Conservation (phyloP, 1,140 invertebrate species). For the Leguminivora glycinivorella region DNA sequence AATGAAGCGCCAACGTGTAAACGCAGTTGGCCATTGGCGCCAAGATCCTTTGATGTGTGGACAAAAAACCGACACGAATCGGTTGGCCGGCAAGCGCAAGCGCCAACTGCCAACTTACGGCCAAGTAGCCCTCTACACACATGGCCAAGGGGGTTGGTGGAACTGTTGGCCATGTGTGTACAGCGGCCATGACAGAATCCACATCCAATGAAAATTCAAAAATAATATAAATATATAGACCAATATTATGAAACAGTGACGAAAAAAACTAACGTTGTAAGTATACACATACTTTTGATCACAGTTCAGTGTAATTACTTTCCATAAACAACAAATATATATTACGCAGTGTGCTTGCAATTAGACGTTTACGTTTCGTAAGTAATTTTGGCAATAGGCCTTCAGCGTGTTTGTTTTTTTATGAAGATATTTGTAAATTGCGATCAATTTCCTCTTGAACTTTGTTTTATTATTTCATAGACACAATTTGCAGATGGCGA, state of each 20-base stretch:
- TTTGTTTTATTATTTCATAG: background rate
- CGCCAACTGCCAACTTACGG: too few species aligned
- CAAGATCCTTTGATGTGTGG: too few species aligned
- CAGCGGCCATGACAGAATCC: constrained; percentile 7
- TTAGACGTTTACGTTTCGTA: constrained; percentile 7
- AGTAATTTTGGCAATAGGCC: constrained; percentile 26
- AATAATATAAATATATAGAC: constrained; percentile 18
- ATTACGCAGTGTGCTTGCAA: constrained; percentile 18
- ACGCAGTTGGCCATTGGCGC: too few species aligned
- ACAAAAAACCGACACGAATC: too few species aligned
- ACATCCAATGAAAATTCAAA: constrained; percentile 5
- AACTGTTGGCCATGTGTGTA: too few species aligned
- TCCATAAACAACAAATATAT: background rate
- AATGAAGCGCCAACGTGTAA: too few species aligned
- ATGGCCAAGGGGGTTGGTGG: too few species aligned
- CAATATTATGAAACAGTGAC: constrained; percentile 19
- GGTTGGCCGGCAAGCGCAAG: too few species aligned
- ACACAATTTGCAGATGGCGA: constrained; percentile 81
- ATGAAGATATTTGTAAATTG: background rate
- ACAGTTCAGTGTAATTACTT: background rate
- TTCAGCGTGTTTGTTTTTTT: background rate
- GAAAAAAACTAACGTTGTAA: constrained; percentile 17
- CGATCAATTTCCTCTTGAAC: background rate
- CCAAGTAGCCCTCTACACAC: too few species aligned
- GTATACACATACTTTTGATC: background rate